Evolutionary conservation across 2,113 vertebrate genomes (phyloP).

Genomic region (Burhinus oedicnemus): DNA sequence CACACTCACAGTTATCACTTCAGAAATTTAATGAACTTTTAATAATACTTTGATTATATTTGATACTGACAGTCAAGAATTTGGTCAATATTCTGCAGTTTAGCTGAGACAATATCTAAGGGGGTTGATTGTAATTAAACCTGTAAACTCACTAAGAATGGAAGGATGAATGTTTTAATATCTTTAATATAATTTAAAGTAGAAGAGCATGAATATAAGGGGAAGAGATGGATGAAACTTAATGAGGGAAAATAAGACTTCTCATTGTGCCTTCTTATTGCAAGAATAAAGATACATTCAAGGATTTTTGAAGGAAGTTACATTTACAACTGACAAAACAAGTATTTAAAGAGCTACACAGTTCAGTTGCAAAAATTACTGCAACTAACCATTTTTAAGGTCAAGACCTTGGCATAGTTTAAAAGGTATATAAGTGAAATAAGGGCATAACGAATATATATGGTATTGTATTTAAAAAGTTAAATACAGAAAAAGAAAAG

Average conservation of each 20-base stretch:
- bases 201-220: background rate
- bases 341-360: background rate
- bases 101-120: background rate
- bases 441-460: background rate
- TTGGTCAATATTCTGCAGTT: background rate
- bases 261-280: background rate
- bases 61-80: background rate
- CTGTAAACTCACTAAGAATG: background rate
- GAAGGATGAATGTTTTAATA: background rate
- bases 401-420: background rate
- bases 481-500: background rate
- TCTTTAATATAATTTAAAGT: background rate
- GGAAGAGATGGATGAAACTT: background rate
- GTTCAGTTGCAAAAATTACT: background rate
- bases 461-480: background rate
- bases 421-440: background rate
- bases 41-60: background rate
- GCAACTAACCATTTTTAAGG: background rate
- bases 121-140: background rate
- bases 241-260: background rate
- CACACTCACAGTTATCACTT: background rate
- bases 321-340: background rate
- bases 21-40: background rate
- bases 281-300: background rate
- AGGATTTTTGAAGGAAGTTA: background rate